These are phyloP conservation scores for Trichacis sp. DNA, from an alignment of 2,888 invertebrate genomes.

Conservation along the genomic window DNA sequence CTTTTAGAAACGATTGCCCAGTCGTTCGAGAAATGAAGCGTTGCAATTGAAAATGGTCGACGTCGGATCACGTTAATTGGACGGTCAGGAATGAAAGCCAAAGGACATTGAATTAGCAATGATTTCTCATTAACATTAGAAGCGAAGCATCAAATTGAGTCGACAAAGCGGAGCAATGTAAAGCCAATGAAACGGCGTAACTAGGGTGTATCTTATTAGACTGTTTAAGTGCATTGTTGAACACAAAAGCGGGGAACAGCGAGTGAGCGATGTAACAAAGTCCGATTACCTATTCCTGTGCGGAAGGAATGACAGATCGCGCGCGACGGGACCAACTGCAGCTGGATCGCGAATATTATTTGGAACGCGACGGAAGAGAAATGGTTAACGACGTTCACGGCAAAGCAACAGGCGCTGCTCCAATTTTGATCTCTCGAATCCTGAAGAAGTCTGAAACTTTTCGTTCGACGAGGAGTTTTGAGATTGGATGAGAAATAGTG, in stretches of 20 bases:
- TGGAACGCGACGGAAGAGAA: conserved; percentile 10
- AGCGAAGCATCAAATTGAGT: conserved; percentile 15
- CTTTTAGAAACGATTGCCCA: too few relatives aligned
- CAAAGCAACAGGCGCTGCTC: conserved; percentile 35
- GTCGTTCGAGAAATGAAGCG: neutral
- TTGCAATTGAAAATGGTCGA: neutral
- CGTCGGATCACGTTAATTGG: neutral
- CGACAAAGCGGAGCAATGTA: conserved; percentile 14
- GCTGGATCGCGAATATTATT: conserved; percentile 30
- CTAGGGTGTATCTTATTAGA: conserved; percentile 13
- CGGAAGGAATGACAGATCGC: conserved; percentile 23
- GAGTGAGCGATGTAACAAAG: conserved; percentile 12
- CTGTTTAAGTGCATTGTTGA: neutral
- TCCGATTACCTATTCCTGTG: conserved; percentile 10
- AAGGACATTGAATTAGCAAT: conserved; percentile 17
- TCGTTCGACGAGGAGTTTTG: too few relatives aligned
- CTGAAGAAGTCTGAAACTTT: neutral
- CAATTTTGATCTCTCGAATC: conserved; percentile 27
- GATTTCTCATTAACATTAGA: conserved; percentile 23
- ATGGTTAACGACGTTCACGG: conserved; percentile 30
- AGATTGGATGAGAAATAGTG: too few relatives aligned
- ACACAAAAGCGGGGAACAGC: conserved; percentile 16
- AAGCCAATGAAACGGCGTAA: conserved; percentile 22
- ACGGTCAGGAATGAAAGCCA: conserved; percentile 2
- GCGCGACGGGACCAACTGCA: conserved; percentile 18